Percentiles rank a stretch among this genome's conserved stretches.
phyloP scores from a whole-genome alignment of 2,888 invertebrate species.

The Desoria tigrina region DNA sequence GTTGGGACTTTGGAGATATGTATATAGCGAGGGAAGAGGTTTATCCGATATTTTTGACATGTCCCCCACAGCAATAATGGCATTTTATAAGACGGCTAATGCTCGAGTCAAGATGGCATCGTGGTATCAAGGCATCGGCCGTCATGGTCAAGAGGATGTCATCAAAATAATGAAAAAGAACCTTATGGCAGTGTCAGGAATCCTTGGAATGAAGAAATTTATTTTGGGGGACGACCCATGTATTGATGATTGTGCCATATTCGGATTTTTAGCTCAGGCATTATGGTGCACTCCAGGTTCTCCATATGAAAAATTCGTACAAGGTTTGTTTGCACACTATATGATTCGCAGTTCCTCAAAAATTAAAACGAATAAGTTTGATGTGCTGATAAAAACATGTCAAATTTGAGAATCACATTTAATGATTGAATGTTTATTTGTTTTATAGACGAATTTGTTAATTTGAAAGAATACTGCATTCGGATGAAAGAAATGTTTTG shows the following conservation, averaged over 20 bases:
- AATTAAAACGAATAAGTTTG: no score
- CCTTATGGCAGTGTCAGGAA: slow-evolving; percentile 37
- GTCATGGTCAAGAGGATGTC: slow-evolving; percentile 43
- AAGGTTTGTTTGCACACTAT: slow-evolving; percentile 47
- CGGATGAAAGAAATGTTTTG: slow-evolving; percentile 43
- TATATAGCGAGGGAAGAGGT: slow-evolving; percentile 32
- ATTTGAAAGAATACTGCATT: slow-evolving; percentile 38
- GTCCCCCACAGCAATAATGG: not conserved
- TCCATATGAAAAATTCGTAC: slow-evolving; percentile 50
- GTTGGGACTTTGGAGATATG: slow-evolving; percentile 38
- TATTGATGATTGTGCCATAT: slow-evolving; percentile 56
- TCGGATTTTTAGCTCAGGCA: slow-evolving; percentile 57
- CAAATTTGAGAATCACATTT: no score
- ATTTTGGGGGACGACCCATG: slow-evolving; percentile 48
- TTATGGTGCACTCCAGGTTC: slow-evolving; percentile 54
- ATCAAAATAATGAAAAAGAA: slow-evolving; percentile 38
- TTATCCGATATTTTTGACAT: slow-evolving; percentile 28
- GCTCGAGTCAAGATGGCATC: slow-evolving; percentile 19
- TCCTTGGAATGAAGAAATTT: slow-evolving; percentile 42
- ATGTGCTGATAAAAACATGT: no score
- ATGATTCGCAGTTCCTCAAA: slow-evolving; percentile 34
- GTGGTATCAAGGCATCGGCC: slow-evolving; percentile 47
- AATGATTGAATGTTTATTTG: no score
- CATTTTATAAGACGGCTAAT: slow-evolving; percentile 16
- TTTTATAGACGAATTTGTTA: slow-evolving; percentile 34